Evolutionary conservation across 2,113 vertebrate species (phyloP).

Genomic region (Lontra canadensis): DNA sequence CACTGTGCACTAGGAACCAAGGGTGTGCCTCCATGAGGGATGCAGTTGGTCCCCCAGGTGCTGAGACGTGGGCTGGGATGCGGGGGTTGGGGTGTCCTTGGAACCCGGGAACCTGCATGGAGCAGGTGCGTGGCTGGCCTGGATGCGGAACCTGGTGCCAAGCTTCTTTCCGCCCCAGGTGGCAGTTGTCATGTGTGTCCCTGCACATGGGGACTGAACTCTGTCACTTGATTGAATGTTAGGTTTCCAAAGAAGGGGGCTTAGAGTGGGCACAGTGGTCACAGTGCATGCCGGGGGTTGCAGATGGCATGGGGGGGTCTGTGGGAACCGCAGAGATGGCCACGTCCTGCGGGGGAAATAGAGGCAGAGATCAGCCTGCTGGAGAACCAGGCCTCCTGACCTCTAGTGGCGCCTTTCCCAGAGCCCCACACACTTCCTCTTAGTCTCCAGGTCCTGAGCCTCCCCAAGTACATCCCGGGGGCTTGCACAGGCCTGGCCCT

Average conservation of each 20-base stretch:
- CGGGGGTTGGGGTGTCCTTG: rapidly evolving
- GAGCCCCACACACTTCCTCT: neutral
- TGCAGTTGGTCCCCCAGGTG: neutral
- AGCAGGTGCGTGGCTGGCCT: rapidly evolving
- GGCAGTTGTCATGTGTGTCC: neutral
- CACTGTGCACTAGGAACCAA: neutral
- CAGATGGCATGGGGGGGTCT: rapidly evolving
- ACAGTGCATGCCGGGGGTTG: neutral
- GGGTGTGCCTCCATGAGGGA: neutral
- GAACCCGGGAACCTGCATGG: rapidly evolving
- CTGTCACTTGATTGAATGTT: neutral
- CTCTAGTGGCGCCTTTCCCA: neutral
- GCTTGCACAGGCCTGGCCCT: neutral
- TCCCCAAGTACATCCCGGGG: neutral
- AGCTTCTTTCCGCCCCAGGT: rapidly evolving
- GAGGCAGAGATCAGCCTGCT: neutral
- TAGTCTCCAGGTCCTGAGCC: neutral
- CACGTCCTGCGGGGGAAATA: rapidly evolving
- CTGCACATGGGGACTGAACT: neutral
- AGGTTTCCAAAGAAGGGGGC: neutral
- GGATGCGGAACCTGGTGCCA: neutral
- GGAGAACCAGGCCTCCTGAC: neutral
- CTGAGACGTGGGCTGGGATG: neutral
- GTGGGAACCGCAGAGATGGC: neutral
- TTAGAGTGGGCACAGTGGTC: neutral